Evolutionary conservation across 2,113 vertebrate species (phyloP), one percentile per base, ranked within the genome.

Genomic region (Callocephalon fimbriatum): DNA sequence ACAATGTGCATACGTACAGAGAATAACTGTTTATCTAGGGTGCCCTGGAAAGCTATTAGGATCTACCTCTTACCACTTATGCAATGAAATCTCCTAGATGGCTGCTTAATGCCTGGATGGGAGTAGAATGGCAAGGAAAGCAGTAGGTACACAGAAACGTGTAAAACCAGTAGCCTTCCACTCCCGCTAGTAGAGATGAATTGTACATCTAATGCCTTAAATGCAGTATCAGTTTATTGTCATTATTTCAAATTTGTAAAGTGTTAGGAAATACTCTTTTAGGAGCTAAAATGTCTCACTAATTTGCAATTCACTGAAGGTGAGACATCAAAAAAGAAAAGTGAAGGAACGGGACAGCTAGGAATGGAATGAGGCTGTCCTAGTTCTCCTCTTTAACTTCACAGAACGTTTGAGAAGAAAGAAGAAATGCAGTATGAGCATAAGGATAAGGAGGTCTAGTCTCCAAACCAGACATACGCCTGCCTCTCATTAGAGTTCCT

Each of bases 401-500:
- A 48, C 0, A 0, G 42, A 65, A 66, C 4, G 0, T 25, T 75
- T 31, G 48, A 48, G 37, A 65, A 91, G 53, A 61, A 75, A 42
- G 15, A 68, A 70, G 5, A 44, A 83, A 88, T 14, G 71, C 84
- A 79, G 20, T 21, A 15, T 10, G 54, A 95, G 45, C 59, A 66
- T 3, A 26, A 86, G 37, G 78, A 93, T 4, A 26, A 86, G 37
- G 75, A 92, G 53, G 38, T 23, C 45, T 18, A 35, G 40, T 58
- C 90, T 91, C 56, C 71, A 59, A 62, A 91, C 51, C 87, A 96
- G 91, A 90, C 70, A 95, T 37, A 87, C 6, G 40, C 48, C 89
- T 95, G 93, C 32, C 72, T 95, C 71, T 91, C 91, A 66, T 95
- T 93, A 95, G 85, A 66, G 95, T 9, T 95, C 77, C 85, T 95